A percentile compares a stretch with the other conserved stretches of the same genome.
Conservation (phyloP, 1,140 invertebrate genomes). For the Drosophila micromelanica region DNA sequence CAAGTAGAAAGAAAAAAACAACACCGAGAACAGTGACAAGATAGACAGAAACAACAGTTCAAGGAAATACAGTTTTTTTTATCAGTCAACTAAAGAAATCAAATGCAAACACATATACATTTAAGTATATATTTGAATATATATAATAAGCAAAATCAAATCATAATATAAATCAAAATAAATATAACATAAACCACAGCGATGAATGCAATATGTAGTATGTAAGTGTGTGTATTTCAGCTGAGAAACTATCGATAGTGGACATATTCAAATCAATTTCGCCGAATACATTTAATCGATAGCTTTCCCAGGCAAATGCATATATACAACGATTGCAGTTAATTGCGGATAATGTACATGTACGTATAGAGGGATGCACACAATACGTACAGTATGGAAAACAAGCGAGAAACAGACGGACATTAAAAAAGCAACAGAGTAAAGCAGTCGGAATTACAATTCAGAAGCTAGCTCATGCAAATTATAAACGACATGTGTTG, state of each 20-base stretch:
- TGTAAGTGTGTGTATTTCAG: not conserved
- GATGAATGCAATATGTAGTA: conserved; percentile 4
- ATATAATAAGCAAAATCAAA: conserved; percentile 9
- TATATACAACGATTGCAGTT: not conserved
- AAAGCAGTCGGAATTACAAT: not conserved
- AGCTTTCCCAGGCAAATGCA: not conserved
- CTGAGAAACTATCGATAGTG: not conserved
- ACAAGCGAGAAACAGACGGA: not conserved
- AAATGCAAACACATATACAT: conserved; percentile 32
- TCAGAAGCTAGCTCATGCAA: not conserved
- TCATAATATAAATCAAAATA: not conserved
- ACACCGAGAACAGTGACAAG: conserved; percentile 72
- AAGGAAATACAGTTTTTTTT: conserved; percentile 34
- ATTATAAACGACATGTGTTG: not conserved
- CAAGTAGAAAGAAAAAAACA: conserved; percentile 68
- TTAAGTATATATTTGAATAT: not conserved
- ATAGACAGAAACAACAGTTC: conserved; percentile 58
- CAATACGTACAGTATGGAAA: not conserved
- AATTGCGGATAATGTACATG: not conserved
- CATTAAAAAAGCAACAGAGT: not conserved
- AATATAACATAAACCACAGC: conserved; percentile 15
- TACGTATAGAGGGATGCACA: not conserved
- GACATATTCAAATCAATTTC: not conserved
- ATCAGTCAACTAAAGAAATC: conserved; percentile 41
- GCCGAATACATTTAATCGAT: not conserved